Base-by-base conservation (phyloP, 2,888 invertebrate species). In the Amiota mariae region DNA sequence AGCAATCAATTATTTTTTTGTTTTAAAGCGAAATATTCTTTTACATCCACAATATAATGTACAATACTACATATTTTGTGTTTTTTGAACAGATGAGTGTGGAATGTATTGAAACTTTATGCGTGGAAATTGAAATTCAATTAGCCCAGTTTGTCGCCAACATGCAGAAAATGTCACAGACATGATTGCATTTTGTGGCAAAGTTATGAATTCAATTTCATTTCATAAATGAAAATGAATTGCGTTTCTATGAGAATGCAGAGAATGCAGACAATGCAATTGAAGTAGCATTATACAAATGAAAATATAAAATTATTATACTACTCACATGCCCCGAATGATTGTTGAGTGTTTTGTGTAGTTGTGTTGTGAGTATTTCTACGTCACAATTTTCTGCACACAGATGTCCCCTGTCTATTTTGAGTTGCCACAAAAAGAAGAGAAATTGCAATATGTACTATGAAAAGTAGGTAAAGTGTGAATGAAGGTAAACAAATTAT, bases 161-260 rank as follows among this genome's bases (percentile, higher is more conserved):
- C 15, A 57, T 18, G 57, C 20, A 57, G 18, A 4, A 57, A 57
- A 15, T 63, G 61, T 36, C 61, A 36, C 61, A 24, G 36, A 24
- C 20, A 24, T 24, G 36, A 63, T 63, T 63, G 61, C 20, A 63
- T 24, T 63, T 18, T 36, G 61, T 36, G 36, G 61, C 61, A 63
- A 9, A 63, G 46, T 36, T 63, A 20, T 63, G 61, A 63, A 36
- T 63, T 36, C 61, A 10, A 20, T 24, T 63, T 63, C 61, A 24
- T 15, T 63, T 63, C 61, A 24, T 15, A 24, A 63, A 63, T 24
- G 61, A 63, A 63, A 63, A 18, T 18, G 36, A 63, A 63, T 36
- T 20, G 57, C 12, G 36, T 57, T 18, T 57, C n/a, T 57, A 18
- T 57, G 3, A 36, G 36, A 36, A 36, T 36, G 36, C 36, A 36